Conservation (phyloP, 2,113 vertebrate species). For the Sorex fumeus region DNA sequence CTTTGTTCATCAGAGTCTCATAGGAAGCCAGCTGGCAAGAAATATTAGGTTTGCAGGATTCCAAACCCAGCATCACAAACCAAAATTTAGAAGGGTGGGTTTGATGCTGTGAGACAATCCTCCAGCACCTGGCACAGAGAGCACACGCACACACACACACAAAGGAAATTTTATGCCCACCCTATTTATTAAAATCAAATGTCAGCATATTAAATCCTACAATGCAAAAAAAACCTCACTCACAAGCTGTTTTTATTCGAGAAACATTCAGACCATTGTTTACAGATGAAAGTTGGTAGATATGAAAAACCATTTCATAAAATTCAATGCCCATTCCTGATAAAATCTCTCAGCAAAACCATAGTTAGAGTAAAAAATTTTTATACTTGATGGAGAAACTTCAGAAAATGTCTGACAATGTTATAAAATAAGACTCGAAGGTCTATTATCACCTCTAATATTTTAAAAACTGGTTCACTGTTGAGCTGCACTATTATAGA, state of each 20-base stretch:
- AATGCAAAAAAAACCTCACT: neutral
- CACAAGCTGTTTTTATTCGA: neutral
- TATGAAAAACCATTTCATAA: neutral
- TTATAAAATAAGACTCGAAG: neutral
- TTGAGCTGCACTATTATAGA: no score
- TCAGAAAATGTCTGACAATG: neutral
- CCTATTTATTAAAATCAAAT: neutral
- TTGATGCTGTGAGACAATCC: neutral
- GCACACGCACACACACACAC: neutral
- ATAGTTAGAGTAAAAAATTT: neutral
- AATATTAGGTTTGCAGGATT: neutral
- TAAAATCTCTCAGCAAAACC: conserved; percentile 2
- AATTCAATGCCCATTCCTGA: neutral
- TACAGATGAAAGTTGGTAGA: neutral
- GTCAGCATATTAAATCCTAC: neutral
- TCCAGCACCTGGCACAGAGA: neutral
- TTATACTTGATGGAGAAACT: neutral
- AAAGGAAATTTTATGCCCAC: neutral
- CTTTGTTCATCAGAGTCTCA: neutral
- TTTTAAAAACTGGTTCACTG: no score
- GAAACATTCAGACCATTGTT: neutral
- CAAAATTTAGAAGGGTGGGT: neutral
- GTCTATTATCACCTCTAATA: neutral
- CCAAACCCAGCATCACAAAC: neutral
- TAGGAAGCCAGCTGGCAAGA: conserved; percentile 7